A percentile compares a stretch with the other conserved stretches of the same genome.
These are phyloP conservation scores for Eublepharis macularius DNA, from an alignment of 2,113 vertebrate genomes.

Conservation along the genomic window DNA sequence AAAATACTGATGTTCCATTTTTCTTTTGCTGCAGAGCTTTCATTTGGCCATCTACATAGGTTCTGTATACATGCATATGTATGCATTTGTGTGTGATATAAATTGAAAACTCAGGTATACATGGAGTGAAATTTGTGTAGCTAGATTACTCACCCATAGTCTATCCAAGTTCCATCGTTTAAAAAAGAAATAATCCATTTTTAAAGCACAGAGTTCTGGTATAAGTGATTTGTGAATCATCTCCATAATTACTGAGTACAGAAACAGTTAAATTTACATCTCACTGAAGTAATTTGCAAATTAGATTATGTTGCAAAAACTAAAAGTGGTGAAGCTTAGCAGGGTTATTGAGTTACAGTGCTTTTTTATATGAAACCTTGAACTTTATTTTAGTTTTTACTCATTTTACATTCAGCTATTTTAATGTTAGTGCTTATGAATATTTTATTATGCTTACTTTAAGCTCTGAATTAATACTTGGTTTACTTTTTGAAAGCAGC, in stretches of 20 bases:
- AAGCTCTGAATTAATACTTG: constrained; percentile 54
- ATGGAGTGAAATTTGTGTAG: not conserved
- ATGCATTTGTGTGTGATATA: not conserved
- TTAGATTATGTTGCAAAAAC: constrained; percentile 55
- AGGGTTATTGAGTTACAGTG: constrained; percentile 61
- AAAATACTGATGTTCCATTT: constrained; percentile 13
- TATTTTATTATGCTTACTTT: constrained; percentile 68
- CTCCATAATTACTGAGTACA: constrained; percentile 57
- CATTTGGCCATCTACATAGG: constrained; percentile 15
- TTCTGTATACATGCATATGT: not conserved
- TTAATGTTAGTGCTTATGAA: constrained; percentile 63
- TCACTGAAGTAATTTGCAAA: constrained; percentile 66
- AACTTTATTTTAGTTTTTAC: constrained; percentile 65
- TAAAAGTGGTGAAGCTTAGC: constrained; percentile 64
- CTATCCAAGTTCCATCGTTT: constrained; percentile 5
- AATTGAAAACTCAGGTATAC: not conserved
- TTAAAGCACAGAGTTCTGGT: not conserved
- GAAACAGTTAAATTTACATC: constrained; percentile 60
- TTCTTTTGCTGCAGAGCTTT: constrained; percentile 22
- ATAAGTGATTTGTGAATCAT: constrained; percentile 20
- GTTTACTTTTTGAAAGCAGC: constrained; percentile 47
- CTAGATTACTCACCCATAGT: not conserved
- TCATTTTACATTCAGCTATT: constrained; percentile 45
- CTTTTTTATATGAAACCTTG: constrained; percentile 68
- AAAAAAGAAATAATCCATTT: not conserved